Evolutionary conservation across 2,888 invertebrate species (phyloP).

Genomic region (Neria commutata): DNA sequence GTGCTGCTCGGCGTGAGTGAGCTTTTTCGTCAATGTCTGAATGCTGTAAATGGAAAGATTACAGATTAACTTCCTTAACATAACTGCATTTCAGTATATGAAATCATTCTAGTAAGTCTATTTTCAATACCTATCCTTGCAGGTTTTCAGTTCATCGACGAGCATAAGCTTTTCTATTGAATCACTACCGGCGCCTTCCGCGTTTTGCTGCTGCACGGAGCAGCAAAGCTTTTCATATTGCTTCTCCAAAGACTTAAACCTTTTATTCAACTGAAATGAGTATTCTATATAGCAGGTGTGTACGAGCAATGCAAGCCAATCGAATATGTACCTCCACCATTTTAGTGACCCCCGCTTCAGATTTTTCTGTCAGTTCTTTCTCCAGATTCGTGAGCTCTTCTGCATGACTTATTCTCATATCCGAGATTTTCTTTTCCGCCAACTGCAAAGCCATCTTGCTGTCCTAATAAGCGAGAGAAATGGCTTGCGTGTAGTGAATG

Average conservation of each 20-base stretch:
- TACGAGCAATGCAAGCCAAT: background rate
- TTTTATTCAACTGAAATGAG: constrained; percentile 23
- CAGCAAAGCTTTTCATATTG: constrained; percentile 25
- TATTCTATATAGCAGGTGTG: too few relatives aligned
- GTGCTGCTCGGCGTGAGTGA: constrained; percentile 22
- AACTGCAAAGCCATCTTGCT: constrained; percentile 18
- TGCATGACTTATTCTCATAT: constrained; percentile 22
- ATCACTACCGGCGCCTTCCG: constrained; percentile 20
- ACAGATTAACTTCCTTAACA: background rate
- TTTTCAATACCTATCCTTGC: constrained; percentile 30
- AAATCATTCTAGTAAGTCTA: too few relatives aligned
- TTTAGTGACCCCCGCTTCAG: constrained; percentile 13
- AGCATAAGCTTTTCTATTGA: constrained; percentile 22
- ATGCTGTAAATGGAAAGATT: constrained; percentile 16
- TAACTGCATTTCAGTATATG: background rate
- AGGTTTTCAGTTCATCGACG: constrained; percentile 22
- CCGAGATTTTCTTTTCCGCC: constrained; percentile 24
- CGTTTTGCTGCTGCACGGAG: constrained; percentile 17
- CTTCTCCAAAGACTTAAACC: constrained; percentile 26
- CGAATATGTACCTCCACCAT: background rate
- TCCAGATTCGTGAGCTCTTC: constrained; percentile 13
- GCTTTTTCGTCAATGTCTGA: constrained; percentile 24
- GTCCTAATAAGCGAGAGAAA: constrained; percentile 15
- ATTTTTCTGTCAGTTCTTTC: constrained; percentile 17
- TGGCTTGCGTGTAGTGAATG: background rate